Conservation (phyloP, 2,888 invertebrate genomes). For the Caenorhabditis sulstoni region DNA sequence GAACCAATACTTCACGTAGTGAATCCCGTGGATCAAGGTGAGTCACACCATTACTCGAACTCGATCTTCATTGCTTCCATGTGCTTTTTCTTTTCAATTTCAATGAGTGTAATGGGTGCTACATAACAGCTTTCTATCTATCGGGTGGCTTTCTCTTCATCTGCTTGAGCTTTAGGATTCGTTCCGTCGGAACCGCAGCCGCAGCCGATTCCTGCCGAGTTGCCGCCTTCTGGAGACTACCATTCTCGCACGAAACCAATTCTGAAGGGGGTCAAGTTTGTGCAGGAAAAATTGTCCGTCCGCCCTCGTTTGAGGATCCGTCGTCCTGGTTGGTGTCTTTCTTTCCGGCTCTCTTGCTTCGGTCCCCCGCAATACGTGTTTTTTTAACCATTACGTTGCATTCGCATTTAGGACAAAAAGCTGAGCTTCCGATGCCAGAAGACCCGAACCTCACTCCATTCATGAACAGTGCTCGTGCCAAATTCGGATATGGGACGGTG, state of each 20-base stretch:
- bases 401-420: constrained; percentile 36
- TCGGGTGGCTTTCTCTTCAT: constrained; percentile 13
- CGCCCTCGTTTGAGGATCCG: constrained; percentile 78
- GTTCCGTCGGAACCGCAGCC: constrained; percentile 49
- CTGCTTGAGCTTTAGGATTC: constrained; percentile 46
- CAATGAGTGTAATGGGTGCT: background rate
- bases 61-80: constrained; percentile 3
- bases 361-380: constrained; percentile 1
- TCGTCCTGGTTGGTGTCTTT: constrained; percentile 72
- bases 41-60: background rate
- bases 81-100: constrained; percentile 17
- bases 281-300: constrained; percentile 75
- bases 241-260: constrained; percentile 68
- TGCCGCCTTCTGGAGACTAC: constrained; percentile 66
- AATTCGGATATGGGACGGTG: constrained; percentile 59
- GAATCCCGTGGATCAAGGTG: constrained; percentile 58
- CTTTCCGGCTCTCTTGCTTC: constrained; percentile 18
- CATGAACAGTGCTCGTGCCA: constrained; percentile 68
- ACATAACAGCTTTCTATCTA: constrained; percentile 13
- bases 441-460: constrained; percentile 70
- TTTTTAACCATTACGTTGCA: background rate
- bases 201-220: constrained; percentile 51
- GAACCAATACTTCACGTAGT: constrained; percentile 57
- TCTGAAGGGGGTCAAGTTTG: constrained; percentile 71
- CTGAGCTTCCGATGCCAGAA: constrained; percentile 57